Conservation (phyloP, 2,888 invertebrate species). For the Lissocephala sabroskyi region DNA sequence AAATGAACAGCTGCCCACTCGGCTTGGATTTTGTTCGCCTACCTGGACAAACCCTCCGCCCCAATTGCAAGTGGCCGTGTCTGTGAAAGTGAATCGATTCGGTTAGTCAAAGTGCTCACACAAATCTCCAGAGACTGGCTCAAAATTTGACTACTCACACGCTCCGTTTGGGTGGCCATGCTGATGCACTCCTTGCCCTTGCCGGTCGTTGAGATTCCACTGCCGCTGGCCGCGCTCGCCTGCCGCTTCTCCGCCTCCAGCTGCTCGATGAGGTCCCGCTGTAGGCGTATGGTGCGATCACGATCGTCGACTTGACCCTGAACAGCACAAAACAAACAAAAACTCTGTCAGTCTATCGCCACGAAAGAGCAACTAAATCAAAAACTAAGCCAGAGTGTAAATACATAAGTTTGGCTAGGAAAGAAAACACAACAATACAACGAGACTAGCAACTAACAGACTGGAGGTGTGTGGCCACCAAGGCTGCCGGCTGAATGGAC, state of each 20-base stretch:
- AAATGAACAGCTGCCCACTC: neutral
- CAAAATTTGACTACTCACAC: constrained; percentile 76
- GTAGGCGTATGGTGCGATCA: constrained; percentile 84
- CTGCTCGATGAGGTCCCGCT: constrained; percentile 84
- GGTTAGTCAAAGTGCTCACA: constrained; percentile 45
- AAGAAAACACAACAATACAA: constrained; percentile 2
- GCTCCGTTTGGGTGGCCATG: constrained; percentile 89
- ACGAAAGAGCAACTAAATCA: constrained; percentile 36
- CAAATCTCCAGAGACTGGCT: neutral
- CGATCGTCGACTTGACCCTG: constrained; percentile 84
- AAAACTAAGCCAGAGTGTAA: constrained; percentile 44
- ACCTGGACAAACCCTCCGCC: constrained; percentile 72
- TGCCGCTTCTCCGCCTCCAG: constrained; percentile 69
- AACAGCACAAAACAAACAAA: constrained; percentile 11
- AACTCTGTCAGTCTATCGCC: constrained; percentile 14
- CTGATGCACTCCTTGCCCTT: constrained; percentile 77
- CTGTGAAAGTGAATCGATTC: constrained; percentile 63
- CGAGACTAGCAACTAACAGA: no score
- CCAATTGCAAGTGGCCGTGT: constrained; percentile 72
- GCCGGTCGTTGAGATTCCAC: no score
- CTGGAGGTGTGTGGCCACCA: no score
- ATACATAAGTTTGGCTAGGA: constrained; percentile 5
- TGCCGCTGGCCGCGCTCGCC: constrained; percentile 16
- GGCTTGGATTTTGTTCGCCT: constrained; percentile 33
- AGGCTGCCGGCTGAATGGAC: no score